Evolutionary conservation across 2,888 invertebrate species (phyloP), one percentile per base, ranked within the genome.

Genomic region (Celastrina argiolus): DNA sequence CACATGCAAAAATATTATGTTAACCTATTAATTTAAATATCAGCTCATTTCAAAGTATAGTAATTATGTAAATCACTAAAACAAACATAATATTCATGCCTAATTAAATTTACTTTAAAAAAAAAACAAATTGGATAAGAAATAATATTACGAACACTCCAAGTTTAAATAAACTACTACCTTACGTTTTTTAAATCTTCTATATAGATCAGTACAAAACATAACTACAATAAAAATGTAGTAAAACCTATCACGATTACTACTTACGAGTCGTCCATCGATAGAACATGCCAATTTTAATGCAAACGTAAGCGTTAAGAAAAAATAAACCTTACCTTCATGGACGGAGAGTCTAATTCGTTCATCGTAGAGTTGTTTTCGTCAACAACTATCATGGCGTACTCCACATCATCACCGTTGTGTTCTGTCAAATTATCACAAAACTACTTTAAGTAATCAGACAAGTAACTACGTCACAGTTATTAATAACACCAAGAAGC

Each of bases 321-420:
- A 63, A 59, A 18, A 39, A 22, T 16, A 67, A 66, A 69, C 73
- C 78, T 82, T 86, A 97, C 97, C 96, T 97, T 97, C 74, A 97
- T 95, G 10, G 97, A 97, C 6, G 96, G 95, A 18, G 96, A 94
- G 78, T 97, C 96, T 81, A 96, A 93, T 78, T 97, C 96, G 64
- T 95, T 95, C 73, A 96, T 89, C 14, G 96, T 95, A 0, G 97
- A 96, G 91, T 97, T 96, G 81, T 95, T 96, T 81, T 97, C 97
- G 80, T 97, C 97, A 77, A 97, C 96, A 70, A 97, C 96, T 80
- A 97, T 97, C 76, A 97, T 96, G 79, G 97, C 96, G 82, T 97
- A 97, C 80, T 97, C 97, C 69, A 94, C 95, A 80, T 97, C 96
- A 81, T 96, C 96, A 67, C 94, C 94, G 68, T 91, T 91, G 81